Evolutionary conservation across 37 sponge, comb jelly and placozoan species (phyloP).

Genomic region (Haliclona indistincta): DNA sequence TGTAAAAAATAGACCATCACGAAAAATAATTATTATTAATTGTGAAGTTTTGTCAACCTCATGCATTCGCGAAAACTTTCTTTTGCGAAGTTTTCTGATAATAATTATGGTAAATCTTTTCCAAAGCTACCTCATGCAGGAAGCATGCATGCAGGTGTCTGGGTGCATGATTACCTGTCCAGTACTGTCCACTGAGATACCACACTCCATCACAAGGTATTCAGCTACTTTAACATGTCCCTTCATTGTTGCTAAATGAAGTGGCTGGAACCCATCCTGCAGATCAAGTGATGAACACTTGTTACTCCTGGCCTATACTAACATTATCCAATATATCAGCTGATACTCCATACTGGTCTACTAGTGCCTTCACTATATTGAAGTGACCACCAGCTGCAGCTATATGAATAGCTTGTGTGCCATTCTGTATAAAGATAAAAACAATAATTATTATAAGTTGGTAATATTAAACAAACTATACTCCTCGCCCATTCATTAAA

Average conservation of each 20-base stretch:
- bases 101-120: background rate
- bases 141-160: background rate
- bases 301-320: background rate
- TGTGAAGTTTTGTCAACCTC: too few relatives aligned
- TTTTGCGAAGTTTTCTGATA: background rate
- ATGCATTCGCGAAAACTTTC: too few relatives aligned
- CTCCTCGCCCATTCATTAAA: slow-evolving; percentile 1
- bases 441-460: background rate
- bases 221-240: slow-evolving; percentile 4
- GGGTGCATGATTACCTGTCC: background rate
- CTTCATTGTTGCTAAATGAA: slow-evolving; percentile 17
- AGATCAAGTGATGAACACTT: background rate
- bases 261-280: background rate
- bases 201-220: background rate
- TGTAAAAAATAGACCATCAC: too few relatives aligned
- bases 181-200: background rate
- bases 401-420: slow-evolving; percentile 7
- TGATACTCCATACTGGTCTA: background rate
- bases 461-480: too few relatives aligned
- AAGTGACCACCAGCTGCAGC: slow-evolving; percentile 19
- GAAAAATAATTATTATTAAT: too few relatives aligned
- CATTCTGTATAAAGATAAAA: slow-evolving; percentile 11
- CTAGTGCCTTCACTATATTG: background rate
- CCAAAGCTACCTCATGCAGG: background rate
- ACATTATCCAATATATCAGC: background rate